Evolutionary conservation across 1,140 invertebrate genomes (phyloP).

Genomic region (Lethocerus indicus): DNA sequence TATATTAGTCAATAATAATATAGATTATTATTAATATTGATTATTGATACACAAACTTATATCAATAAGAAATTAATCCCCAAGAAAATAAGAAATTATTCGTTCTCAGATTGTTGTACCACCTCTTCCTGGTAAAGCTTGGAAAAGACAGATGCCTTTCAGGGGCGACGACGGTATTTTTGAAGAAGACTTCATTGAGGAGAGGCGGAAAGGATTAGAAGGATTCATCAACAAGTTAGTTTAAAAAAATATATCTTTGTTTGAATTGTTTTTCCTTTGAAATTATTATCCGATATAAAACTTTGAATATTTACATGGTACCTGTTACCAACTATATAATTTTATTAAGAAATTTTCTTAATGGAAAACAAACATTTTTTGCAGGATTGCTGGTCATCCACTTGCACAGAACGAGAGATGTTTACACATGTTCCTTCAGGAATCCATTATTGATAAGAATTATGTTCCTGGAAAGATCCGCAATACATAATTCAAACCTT

Average conservation of each 20-base stretch:
- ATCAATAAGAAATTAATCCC: no score
- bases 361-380: no score
- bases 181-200: constrained; percentile 99
- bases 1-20: no score
- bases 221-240: constrained; percentile 94
- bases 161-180: constrained; percentile 97
- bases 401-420: constrained; percentile 98
- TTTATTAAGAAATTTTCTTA: constrained; percentile 1
- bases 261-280: neutral
- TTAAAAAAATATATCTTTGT: neutral
- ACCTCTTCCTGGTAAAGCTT: constrained; percentile 90
- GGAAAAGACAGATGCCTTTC: constrained; percentile 96
- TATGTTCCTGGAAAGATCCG: constrained; percentile 99
- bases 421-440: constrained; percentile 98
- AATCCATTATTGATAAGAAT: constrained; percentile 93
- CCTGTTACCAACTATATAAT: neutral
- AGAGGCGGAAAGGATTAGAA: constrained; percentile 93
- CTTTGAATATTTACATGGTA: neutral
- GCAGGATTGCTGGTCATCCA: constrained; percentile 96
- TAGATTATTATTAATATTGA: no score
- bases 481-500: constrained; percentile 85
- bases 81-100: constrained; percentile 8
- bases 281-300: neutral
- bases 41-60: no score
- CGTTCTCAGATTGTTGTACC: constrained; percentile 85